Evolutionary conservation across 2,797 vertebrate species (phyloP).

Genomic region (Masticophis lateralis): DNA sequence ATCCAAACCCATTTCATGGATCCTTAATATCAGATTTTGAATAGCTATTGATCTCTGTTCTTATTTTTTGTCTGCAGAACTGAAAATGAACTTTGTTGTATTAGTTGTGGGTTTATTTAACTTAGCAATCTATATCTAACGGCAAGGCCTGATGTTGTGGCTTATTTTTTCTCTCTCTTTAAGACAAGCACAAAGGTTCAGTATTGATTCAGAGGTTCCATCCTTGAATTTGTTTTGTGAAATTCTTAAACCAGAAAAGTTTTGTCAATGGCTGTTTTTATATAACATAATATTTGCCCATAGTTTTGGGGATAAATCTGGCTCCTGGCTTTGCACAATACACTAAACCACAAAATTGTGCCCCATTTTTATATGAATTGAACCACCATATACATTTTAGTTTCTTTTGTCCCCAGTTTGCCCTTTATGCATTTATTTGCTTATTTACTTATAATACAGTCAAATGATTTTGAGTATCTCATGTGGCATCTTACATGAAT

Average conservation of each 20-base stretch:
- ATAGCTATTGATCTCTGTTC: not conserved
- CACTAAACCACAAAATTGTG: not conserved
- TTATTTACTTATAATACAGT: not conserved
- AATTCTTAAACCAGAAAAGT: not conserved
- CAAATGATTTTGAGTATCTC: not conserved
- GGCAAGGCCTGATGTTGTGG: not conserved
- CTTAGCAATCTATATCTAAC: not conserved
- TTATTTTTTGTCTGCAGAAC: not conserved
- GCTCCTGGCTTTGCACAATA: not conserved
- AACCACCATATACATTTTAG: not conserved
- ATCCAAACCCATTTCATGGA: not conserved
- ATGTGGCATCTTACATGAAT: not conserved
- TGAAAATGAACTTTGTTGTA: not conserved
- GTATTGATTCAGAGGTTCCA: not conserved
- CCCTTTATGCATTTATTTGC: not conserved
- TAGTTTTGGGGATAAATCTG: not conserved
- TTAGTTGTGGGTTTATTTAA: not conserved
- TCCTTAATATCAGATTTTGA: not conserved
- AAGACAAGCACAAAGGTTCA: not conserved
- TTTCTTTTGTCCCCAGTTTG: not conserved
- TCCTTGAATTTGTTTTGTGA: not conserved
- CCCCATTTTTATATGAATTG: not conserved
- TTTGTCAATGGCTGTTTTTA: not conserved
- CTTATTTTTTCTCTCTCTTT: not conserved
- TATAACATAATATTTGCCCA: not conserved